Evolutionary conservation across 2,888 invertebrate species (phyloP), one percentile per base, ranked within the genome.

Genomic region (Ptychoptera contaminata): DNA sequence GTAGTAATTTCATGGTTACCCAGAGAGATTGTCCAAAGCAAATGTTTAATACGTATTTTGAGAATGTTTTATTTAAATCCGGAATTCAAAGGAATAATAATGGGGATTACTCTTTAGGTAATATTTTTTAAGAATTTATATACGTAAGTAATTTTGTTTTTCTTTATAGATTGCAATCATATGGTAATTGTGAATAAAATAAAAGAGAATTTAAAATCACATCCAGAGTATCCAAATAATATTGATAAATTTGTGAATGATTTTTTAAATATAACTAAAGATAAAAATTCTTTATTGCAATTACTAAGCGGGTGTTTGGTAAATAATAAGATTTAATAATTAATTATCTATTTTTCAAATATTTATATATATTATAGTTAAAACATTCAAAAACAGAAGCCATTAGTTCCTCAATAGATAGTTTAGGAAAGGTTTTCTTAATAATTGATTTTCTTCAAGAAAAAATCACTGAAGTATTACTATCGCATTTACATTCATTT

Each of bases 401-500:
- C 5, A 14, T 37, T 5, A 37, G n/a, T 37, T 37, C 9, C 6
- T 15, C n/a, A 14, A 11, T 14, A n/a, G 74, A 77, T 48, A 76
- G 75, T 57, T 65, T 79, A 47, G 67, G 75, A 37, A 74, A 77
- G 56, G 71, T 81, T 53, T 65, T 82, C 39, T 59, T 82, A 3
- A 73, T 71, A 62, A 66, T 81, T 2, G 70, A 73, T 44, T 67
- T 68, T 46, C 55, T 82, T 23, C 80, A 81, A 55, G 23, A 23
- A 23, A 23, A 23, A 23, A 23, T 23, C 23, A 23, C 23, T 23
- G 23, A 23, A 23, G 23, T 7, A 23, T 23, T 23, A 23, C 7
- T 23, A 23, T 23, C 23, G 3, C 3, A 23, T 23, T 23, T 23
- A 23, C 23, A 23, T 7, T 5, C 7, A 5, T 23, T 23, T 23